Conservation (phyloP, 2,113 vertebrate species). For the Rallus limicola region DNA sequence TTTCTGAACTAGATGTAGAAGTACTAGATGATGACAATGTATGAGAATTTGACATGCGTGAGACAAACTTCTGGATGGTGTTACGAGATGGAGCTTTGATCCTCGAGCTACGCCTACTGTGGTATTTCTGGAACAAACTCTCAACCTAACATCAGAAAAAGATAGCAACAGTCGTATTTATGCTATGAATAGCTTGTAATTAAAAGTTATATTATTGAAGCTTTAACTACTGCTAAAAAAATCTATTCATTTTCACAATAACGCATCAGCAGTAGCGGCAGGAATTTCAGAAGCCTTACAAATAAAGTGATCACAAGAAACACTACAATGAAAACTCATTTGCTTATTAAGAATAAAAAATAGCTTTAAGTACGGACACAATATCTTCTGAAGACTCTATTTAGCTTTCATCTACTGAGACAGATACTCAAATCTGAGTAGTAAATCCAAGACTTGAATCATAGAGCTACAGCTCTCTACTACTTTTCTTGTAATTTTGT, state of each 20-base stretch:
- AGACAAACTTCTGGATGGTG: constrained; percentile 95
- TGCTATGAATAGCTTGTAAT: constrained; percentile 1
- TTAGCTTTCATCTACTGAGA: background rate
- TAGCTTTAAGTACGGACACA: background rate
- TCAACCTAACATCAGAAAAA: constrained; percentile 86
- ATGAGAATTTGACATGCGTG: constrained; percentile 91
- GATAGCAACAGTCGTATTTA: constrained; percentile 60
- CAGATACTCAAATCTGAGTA: background rate
- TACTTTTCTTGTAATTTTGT: background rate
- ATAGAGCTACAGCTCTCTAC: background rate
- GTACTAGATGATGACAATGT: constrained; percentile 86
- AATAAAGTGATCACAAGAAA: background rate
- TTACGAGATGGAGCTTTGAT: constrained; percentile 94
- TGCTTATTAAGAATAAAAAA: background rate
- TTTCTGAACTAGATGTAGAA: constrained; percentile 89
- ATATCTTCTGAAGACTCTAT: background rate
- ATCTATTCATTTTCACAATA: background rate
- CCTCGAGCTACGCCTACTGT: constrained; percentile 89
- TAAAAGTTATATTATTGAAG: background rate
- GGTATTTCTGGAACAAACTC: constrained; percentile 94
- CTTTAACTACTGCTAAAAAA: background rate
- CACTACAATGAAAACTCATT: background rate
- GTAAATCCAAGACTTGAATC: background rate
- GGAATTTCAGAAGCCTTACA: background rate
- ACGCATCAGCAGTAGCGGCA: background rate